phyloP scores from a whole-genome alignment of 2,888 invertebrate genomes.

The Sphaerophoria rueppellii region DNA sequence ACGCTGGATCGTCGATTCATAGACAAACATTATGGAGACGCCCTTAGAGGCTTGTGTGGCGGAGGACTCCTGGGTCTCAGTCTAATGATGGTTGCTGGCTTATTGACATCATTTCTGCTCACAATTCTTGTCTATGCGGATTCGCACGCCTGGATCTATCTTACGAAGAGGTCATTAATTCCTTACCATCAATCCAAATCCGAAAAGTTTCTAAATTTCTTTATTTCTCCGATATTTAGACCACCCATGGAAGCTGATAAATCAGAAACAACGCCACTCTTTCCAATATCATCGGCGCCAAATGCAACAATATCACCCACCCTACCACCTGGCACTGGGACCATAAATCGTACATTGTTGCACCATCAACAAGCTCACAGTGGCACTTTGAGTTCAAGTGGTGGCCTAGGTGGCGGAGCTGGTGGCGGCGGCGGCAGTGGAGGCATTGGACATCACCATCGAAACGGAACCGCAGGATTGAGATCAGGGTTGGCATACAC shows the following conservation, averaged over 20 bases:
- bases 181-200: background rate
- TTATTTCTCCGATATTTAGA: conserved; percentile 73
- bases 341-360: conserved; percentile 81
- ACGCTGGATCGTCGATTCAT: conserved; percentile 92
- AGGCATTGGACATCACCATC: conserved; percentile 76
- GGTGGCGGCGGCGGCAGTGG: conserved; percentile 74
- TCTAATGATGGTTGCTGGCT: conserved; percentile 93
- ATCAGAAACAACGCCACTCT: conserved; percentile 82
- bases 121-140: conserved; percentile 96
- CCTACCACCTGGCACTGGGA: conserved; percentile 79
- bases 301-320: conserved; percentile 81
- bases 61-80: conserved; percentile 91
- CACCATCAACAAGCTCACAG: conserved; percentile 81
- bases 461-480: conserved; percentile 80
- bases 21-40: conserved; percentile 91
- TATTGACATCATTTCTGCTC: conserved; percentile 93
- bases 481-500: conserved; percentile 82
- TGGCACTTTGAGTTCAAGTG: conserved; percentile 73
- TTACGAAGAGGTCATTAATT: conserved; percentile 92
- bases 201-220: background rate
- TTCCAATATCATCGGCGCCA: conserved; percentile 80
- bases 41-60: conserved; percentile 91
- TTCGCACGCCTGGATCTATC: conserved; percentile 98
- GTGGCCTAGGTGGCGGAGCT: conserved; percentile 66
- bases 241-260: conserved; percentile 80